Evolutionary conservation across 2,797 vertebrate genomes (phyloP), one percentile per base, ranked within the genome.

Genomic region (Gallirallus australis): DNA sequence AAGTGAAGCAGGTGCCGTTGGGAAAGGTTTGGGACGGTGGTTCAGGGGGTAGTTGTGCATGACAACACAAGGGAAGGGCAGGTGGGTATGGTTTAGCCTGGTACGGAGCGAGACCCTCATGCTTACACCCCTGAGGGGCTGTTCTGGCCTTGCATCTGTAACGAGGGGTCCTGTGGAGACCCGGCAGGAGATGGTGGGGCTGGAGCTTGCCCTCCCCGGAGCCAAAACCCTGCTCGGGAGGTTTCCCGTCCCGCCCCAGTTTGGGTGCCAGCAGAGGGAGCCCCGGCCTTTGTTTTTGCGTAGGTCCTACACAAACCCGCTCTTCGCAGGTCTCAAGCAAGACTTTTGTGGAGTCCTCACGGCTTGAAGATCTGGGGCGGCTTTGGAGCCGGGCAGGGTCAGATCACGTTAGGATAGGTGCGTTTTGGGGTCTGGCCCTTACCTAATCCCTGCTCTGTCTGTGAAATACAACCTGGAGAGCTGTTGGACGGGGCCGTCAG

Each of bases 181-280:
- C 14, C 4, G 31, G 7, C 23, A 48, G 64, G 71, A 60, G 27
- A 0, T 8, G 23, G 1, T 12, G 70, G 33, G 25, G 6, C 33
- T 53, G 19, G 39, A 23, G 3, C 80, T 79, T 63, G 42, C 40
- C 16, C 23, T 65, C 50, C 37, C 19, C 13, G 5, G 14, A 39
- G 12, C 24, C 52, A 2, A 52, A 56, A 7, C 1, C 8, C 21
- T 48, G 21, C 12, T 0, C 11, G 25, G 42, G 47, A 31, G 2
- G 42, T 9, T 84, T 60, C 35, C n/a, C 24, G 21, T 19, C 19
- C 30, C 7, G 0, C 10, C 45, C 9, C 31, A 30, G 7, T 30
- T 66, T 23, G 40, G 54, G 61, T 47, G 20, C 97, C 96, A 95
- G 95, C 84, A 97, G 96, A 93, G 96, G 97, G 97, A 95, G 94